phyloP scores from a whole-genome alignment of 2,888 invertebrate species.

The Rhyacophila evoluta region DNA sequence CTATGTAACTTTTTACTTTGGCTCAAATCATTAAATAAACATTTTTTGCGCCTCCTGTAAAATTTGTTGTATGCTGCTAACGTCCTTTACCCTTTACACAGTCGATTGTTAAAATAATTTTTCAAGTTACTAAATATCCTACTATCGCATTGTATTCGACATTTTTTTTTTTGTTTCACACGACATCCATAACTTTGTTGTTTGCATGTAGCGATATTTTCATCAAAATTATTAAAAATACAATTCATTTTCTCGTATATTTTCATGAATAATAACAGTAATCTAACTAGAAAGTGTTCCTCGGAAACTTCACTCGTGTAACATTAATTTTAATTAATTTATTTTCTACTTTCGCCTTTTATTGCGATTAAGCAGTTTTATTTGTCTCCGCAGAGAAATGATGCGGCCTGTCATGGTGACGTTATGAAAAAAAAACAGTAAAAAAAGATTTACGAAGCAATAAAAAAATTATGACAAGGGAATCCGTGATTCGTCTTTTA shows the following conservation, averaged over 20 bases:
- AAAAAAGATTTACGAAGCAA: background rate
- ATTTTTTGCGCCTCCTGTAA: too few species aligned
- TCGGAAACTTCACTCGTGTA: background rate
- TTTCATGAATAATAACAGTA: too few species aligned
- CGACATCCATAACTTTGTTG: background rate
- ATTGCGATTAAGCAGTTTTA: background rate
- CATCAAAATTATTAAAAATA: background rate
- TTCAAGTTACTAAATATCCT: background rate
- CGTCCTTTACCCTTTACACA: too few species aligned
- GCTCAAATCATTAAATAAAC: too few species aligned
- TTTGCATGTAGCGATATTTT: background rate
- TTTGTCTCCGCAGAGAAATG: background rate
- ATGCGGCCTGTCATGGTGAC: background rate
- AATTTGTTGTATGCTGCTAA: too few species aligned
- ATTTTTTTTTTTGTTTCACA: background rate
- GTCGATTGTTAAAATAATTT: background rate
- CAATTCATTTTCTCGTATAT: too few species aligned
- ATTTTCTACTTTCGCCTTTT: background rate
- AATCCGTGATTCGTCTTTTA: background rate
- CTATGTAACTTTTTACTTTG: too few species aligned
- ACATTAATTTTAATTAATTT: background rate
- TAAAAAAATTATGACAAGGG: slow-evolving; percentile 11
- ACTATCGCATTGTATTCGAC: background rate
- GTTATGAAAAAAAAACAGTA: background rate
- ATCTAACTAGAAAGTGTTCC: background rate